Conservation (phyloP, 2,113 vertebrate species). For the Miniopterus natalensis region DNA sequence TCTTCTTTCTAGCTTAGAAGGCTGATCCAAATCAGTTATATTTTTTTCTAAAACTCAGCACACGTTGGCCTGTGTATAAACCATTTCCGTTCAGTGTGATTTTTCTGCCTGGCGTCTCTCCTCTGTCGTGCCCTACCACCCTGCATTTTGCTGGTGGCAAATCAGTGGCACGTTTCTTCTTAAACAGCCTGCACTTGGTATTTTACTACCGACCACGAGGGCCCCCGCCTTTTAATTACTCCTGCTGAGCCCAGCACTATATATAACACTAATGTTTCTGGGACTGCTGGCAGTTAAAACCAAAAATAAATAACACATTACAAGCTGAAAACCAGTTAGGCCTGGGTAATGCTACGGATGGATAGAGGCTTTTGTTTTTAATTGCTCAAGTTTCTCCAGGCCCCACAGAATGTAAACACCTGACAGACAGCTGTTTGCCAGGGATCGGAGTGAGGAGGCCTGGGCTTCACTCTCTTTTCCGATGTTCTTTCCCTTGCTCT, state of each 20-base stretch:
- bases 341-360: conserved; percentile 30
- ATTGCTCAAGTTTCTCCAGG: conserved; percentile 74
- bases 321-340: conserved; percentile 82
- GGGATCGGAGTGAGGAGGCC: background rate
- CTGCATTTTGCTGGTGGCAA: conserved; percentile 78
- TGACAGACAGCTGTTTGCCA: conserved; percentile 66
- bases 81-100: background rate
- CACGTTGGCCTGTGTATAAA: background rate
- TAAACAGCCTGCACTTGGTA: conserved; percentile 84
- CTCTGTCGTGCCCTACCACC: conserved; percentile 68
- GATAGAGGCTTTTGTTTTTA: conserved; percentile 60
- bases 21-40: background rate
- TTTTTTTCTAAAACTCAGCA: background rate
- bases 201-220: conserved; percentile 84
- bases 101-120: conserved; percentile 53
- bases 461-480: background rate
- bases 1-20: background rate
- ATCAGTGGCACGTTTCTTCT: conserved; percentile 86
- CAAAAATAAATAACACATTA: conserved; percentile 86
- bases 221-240: conserved; percentile 88
- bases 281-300: conserved; percentile 88
- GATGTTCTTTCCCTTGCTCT: background rate
- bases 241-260: conserved; percentile 86
- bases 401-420: conserved; percentile 52
- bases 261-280: conserved; percentile 85